Base-by-base conservation (phyloP, 2,113 vertebrate genomes). In the Balaenoptera acutorostrata region DNA sequence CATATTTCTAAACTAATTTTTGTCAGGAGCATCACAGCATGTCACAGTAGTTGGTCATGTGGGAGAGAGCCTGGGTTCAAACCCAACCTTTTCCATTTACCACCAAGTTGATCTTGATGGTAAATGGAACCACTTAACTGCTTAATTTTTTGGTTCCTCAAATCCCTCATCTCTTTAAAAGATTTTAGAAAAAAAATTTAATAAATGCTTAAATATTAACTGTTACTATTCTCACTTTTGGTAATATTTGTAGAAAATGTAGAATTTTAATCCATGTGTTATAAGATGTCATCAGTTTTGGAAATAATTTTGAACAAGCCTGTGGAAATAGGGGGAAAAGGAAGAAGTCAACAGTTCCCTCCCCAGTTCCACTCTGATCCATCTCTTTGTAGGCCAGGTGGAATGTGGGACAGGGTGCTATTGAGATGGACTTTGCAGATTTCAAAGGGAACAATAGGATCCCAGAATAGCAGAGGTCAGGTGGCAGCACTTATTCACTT, bases 241-340 rank as follows among this genome's bases (percentile, higher is more conserved):
- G n/a, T 61, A 68, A 59, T 85, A 69, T 61, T 61, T 20, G 17
- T 52, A 93, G 64, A 63, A 63, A 21, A n/a, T 41, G 3, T 27
- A 69, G n/a, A 57, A 55, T 80, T 69, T 95, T 92, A 74, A 21
- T 11, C 4, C 36, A 27, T 29, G 3, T 36, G 15, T 44, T 81
- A 41, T 66, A 57, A 85, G 36, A 55, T 66, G 7, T 44, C 31
- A 55, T n/a, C 39, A 72, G 59, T 66, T 78, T 86, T 12, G 14
- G 55, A 92, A 94, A 81, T 86, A 25, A 63, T 77, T 96, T 95
- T 75, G 66, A 46, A 44, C 46, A 74, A 61, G 8, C 6, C n/a
- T 9, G 2, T 74, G 64, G 49, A 74, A 92, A 57, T 7, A 36
- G 21, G n/a, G 4, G 33, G 10, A 39, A 66, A 87, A 69, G 49